phyloP scores from a whole-genome alignment of 2,888 invertebrate genomes.

The Polyommatus icarus region DNA sequence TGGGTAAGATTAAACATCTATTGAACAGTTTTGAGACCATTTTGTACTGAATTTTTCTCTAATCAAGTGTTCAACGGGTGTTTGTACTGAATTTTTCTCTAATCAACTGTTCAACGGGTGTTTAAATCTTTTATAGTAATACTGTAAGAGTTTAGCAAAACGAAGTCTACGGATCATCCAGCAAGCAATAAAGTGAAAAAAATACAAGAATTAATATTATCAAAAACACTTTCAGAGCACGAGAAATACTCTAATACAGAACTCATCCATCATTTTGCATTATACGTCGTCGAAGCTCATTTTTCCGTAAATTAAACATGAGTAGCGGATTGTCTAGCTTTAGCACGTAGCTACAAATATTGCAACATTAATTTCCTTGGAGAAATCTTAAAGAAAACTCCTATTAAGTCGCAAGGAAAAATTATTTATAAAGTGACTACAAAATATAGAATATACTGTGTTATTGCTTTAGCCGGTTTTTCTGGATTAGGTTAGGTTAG shows the following conservation, averaged over 20 bases:
- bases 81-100: too few relatives aligned
- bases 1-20: neutral
- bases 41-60: too few relatives aligned
- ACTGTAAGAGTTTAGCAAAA: too few relatives aligned
- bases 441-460: neutral
- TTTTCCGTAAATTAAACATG: conserved; percentile 24
- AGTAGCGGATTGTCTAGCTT: conserved; percentile 20
- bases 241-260: conserved; percentile 20
- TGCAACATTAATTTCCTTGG: conserved; percentile 28
- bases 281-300: conserved; percentile 16
- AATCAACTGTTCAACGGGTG: too few relatives aligned
- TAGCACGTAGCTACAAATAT: conserved; percentile 27
- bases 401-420: conserved; percentile 16
- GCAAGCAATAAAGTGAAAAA: too few relatives aligned
- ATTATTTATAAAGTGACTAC: conserved; percentile 16
- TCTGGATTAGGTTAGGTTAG: too few relatives aligned
- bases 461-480: too few relatives aligned
- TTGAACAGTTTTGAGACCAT: too few relatives aligned
- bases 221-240: neutral
- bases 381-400: conserved; percentile 28
- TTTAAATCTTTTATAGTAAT: too few relatives aligned
- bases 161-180: too few relatives aligned
- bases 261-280: conserved; percentile 5
- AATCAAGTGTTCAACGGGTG: too few relatives aligned
- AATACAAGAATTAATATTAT: too few relatives aligned